Evolutionary conservation across 2,888 invertebrate species (phyloP), one percentile per base, ranked within the genome.

Genomic region (Lampropteryx suffumata): DNA sequence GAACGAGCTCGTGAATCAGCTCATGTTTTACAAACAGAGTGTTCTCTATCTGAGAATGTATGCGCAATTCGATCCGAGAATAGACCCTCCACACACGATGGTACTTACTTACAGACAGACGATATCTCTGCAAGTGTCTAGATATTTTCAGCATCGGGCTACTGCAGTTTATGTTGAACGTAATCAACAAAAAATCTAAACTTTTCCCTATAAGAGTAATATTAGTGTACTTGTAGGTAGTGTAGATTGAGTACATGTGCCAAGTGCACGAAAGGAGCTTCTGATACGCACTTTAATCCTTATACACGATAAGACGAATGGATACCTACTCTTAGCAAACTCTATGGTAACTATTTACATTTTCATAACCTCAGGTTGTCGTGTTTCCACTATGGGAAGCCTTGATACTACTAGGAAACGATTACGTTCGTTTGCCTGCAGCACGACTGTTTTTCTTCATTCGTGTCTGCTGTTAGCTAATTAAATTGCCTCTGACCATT

Each of bases 371-470:
- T 40, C 30, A 41, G 35, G 33, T 36, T 36, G 46, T 58, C 52
- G 47, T 10, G 48, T 28, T 28, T 27, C 10, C 12, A 9, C 29
- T 17, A 35, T 26, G 30, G 27, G 28, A 24, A 43, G 42, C 69
- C 66, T 67, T 64, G 61, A 55, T 56, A 68, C 57, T 33, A 69
- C 57, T 33, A 69, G 67, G 71, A 69, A 72, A 58, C 59, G 42
- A 52, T 55, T 52, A 41, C 27, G 21, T 21, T 21, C 5, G 21
- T 32, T 28, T 27, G 17, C 34, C 44, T 12, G 26, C 13, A 10
- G 49, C 32, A 42, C 43, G 21, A 47, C 41, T 36, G 49, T 53
- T 49, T 51, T 55, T 36, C 39, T 53, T 34, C 52, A 50, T 55
- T 55, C 50, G 45, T 56, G 50, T 51, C 48, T 53, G 27, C 48